Conservation (phyloP, 37 sponge, comb jelly and placozoan genomes). For the Tethya wilhelma region DNA sequence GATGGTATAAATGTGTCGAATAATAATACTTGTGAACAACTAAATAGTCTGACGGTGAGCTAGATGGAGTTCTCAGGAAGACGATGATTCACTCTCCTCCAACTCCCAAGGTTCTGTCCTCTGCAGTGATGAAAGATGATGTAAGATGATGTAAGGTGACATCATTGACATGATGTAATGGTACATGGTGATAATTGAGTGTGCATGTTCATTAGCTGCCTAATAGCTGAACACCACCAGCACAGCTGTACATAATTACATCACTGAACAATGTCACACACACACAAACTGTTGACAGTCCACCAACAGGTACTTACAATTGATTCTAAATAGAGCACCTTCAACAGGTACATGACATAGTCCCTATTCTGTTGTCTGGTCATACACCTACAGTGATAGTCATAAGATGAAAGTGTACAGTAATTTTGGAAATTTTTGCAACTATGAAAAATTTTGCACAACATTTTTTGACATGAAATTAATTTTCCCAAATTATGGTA, state of each 20-base stretch:
- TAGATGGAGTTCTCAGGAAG: background rate
- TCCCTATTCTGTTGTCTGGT: constrained; percentile 83
- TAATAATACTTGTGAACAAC: background rate
- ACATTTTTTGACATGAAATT: background rate
- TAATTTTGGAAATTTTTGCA: background rate
- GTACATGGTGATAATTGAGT: background rate
- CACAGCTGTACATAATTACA: background rate
- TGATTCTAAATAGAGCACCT: constrained; percentile 85
- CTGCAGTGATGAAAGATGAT: background rate
- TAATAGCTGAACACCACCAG: background rate
- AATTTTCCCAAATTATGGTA: background rate
- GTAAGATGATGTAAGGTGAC: background rate
- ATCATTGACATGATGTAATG: background rate
- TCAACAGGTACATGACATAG: constrained; percentile 80
- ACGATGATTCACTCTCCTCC: background rate
- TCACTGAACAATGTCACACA: background rate
- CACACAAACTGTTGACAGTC: too few relatives aligned
- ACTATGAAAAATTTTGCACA: background rate
- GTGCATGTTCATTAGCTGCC: background rate
- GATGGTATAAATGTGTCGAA: background rate
- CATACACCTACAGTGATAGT: constrained; percentile 55
- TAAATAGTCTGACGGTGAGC: background rate
- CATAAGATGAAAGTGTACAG: background rate
- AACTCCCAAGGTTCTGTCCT: constrained; percentile 4
- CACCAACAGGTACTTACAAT: constrained; percentile 83